Percentiles rank a stretch among this genome's conserved stretches.
phyloP scores from a whole-genome alignment of 2,797 vertebrate species.

The Acrossocheilus wenchowensis region DNA sequence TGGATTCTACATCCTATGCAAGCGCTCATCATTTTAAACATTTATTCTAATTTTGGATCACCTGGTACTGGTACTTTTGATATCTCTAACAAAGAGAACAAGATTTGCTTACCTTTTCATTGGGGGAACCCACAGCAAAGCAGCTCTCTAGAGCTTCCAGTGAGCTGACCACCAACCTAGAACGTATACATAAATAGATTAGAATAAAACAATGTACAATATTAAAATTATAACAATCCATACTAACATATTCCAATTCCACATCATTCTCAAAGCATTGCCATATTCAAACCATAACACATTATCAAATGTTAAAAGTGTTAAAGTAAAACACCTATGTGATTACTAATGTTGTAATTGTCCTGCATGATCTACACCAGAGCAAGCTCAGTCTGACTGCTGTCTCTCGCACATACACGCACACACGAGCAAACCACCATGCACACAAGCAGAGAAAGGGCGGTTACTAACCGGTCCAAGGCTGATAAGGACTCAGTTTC shows the following conservation, averaged over 20 bases:
- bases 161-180: conserved; percentile 96
- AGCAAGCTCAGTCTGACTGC: conserved; percentile 52
- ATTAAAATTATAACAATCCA: not conserved
- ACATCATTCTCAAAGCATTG: conserved; percentile 54
- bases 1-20: not conserved
- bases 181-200: no score
- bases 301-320: conserved; percentile 32
- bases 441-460: conserved; percentile 85
- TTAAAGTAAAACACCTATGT: conserved; percentile 40
- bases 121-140: conserved; percentile 93
- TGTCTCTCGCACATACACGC: conserved; percentile 51
- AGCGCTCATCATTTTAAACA: not conserved
- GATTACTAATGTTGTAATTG: conserved; percentile 35
- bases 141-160: conserved; percentile 98
- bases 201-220: not conserved
- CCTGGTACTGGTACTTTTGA: not conserved
- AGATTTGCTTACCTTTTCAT: conserved; percentile 88
- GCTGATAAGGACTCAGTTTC: conserved; percentile 99
- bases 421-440: conserved; percentile 76
- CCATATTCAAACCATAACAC: conserved; percentile 32
- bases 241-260: conserved; percentile 11
- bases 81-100: not conserved
- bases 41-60: not conserved
- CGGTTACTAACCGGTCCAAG: conserved; percentile 99
- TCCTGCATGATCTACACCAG: conserved; percentile 47